These are phyloP conservation scores for Zaprionus africanus DNA, from an alignment of 1,140 invertebrate species.

Conservation along the genomic window DNA sequence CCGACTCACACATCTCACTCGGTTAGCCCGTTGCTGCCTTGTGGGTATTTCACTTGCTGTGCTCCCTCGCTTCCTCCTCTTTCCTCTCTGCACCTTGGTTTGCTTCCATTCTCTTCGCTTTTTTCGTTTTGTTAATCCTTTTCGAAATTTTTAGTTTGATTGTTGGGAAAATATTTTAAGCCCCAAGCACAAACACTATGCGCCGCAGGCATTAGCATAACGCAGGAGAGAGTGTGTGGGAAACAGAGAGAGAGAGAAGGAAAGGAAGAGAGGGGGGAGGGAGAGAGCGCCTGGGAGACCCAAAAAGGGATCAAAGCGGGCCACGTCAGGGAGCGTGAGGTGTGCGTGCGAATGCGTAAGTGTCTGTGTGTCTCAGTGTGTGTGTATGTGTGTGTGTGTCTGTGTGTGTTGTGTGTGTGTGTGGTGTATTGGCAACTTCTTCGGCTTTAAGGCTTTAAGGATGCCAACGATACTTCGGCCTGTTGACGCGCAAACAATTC, in stretches of 20 bases:
- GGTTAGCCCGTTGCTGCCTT: constrained; percentile 38
- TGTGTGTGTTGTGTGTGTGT: not conserved
- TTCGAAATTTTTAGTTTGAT: constrained; percentile 77
- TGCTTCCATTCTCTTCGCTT: constrained; percentile 21
- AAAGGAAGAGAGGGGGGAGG: not conserved
- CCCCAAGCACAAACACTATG: constrained; percentile 51
- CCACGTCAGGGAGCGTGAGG: not conserved
- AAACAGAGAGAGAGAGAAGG: not conserved
- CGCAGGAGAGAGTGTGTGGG: not conserved
- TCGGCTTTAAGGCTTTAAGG: constrained; percentile 5
- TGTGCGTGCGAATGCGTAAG: not conserved
- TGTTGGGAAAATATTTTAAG: constrained; percentile 76
- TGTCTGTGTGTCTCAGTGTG: not conserved
- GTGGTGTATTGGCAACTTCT: not conserved
- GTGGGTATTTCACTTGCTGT: constrained; percentile 24
- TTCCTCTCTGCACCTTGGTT: not conserved
- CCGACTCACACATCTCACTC: constrained; percentile 46
- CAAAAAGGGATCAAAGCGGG: not conserved
- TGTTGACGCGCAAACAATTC: constrained; percentile 4
- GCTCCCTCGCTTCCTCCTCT: not conserved
- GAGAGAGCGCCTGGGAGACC: not conserved
- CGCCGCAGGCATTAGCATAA: constrained; percentile 64
- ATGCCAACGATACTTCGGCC: not conserved
- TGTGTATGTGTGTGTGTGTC: not conserved
- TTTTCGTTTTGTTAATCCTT: constrained; percentile 68